phyloP scores from a whole-genome alignment of 2,888 invertebrate genomes.

The Agrotis puta region DNA sequence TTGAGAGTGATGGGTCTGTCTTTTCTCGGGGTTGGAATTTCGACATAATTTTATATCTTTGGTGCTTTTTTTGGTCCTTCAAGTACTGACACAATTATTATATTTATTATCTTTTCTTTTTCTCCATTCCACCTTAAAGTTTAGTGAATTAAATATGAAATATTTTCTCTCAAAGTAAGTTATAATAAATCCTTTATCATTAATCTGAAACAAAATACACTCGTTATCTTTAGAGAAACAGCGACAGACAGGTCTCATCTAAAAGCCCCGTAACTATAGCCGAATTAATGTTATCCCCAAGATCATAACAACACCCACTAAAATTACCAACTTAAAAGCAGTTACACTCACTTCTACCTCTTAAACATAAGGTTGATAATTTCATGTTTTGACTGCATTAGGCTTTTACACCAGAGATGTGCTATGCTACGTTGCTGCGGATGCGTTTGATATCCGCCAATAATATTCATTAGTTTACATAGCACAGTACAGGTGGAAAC shows the following conservation, averaged over 20 bases:
- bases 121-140: not conserved
- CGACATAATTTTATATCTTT: not conserved
- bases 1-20: slow-evolving; percentile 15
- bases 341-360: not conserved
- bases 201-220: slow-evolving; percentile 33
- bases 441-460: too few relatives aligned
- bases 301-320: slow-evolving; percentile 40
- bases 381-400: not conserved
- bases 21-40: slow-evolving; percentile 4
- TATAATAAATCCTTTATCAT: slow-evolving; percentile 10
- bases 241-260: slow-evolving; percentile 22
- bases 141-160: not conserved
- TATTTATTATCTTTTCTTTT: not conserved
- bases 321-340: slow-evolving; percentile 18
- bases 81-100: not conserved
- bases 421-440: too few relatives aligned
- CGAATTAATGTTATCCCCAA: slow-evolving; percentile 50
- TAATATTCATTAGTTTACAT: too few relatives aligned
- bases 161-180: slow-evolving; percentile 15
- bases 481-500: too few relatives aligned
- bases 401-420: too few relatives aligned
- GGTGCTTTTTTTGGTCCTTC: too few relatives aligned
- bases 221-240: slow-evolving; percentile 26
- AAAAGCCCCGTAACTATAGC: slow-evolving; percentile 41
- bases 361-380: not conserved